Evolutionary conservation across 1,140 invertebrate species (phyloP), one percentile per base, ranked within the genome.

Genomic region (Drosophila baimaii): DNA sequence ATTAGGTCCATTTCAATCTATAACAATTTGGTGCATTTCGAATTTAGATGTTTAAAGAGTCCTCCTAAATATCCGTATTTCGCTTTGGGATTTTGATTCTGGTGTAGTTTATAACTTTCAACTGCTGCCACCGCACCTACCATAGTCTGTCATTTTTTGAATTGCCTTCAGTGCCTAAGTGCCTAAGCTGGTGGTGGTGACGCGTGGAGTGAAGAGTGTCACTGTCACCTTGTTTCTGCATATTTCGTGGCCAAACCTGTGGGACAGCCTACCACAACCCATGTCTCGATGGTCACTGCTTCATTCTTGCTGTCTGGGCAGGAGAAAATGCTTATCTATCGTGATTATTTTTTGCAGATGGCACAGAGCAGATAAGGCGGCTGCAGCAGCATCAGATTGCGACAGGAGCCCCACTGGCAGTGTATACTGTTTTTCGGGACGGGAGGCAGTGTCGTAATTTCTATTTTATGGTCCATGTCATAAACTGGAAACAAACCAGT

Each of bases 291-390:
- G 27, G 19, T 21, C 57, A 19, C 41, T 23, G 41, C 43, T 51
- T 29, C 17, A 33, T 21, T 29, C 31, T 68, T 47, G 58, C 73
- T 77, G 59, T 76, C 61, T 47, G 51, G 66, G 57, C 62, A 52
- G 49, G 54, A 47, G 44, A 47, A 43, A 72, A 47, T 58, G 41
- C 47, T 86, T 86, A 86, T 81, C 82, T 86, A 79, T 76, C 59
- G 70, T 54, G 82, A 77, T 86, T 72, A 81, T 86, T 79, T 82
- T 86, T 68, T 81, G 76, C 75, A 82, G 82, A 86, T 86, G 82
- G 63, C 54, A 70, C 29, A 58, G 31, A 21, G 44, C 82, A 68
- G 82, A 86, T 86, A 86, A 81, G 76, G 29, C 57, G 73, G 9
- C 46, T 37, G 23, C 51, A 27, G 25, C 46, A 70, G 76, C 56